Base-by-base conservation (phyloP, 2,797 vertebrate species). In the Sus cebifrons region DNA sequence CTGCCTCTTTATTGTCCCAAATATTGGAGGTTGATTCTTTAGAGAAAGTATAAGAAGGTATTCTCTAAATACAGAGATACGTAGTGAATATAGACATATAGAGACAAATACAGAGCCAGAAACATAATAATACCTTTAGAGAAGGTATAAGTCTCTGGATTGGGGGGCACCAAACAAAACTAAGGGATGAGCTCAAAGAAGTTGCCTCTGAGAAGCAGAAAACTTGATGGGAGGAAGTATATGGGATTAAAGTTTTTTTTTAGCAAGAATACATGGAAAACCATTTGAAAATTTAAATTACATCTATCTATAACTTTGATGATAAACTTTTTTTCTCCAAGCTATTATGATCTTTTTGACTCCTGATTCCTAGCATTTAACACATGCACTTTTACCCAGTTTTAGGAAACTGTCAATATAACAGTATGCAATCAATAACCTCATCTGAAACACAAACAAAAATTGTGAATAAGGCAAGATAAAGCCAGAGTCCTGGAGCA, bases 381-480 rank as follows among this genome's bases (percentile, higher is more conserved):
- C 32, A 93, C 40, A 71, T 56, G 89, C 15, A 12, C 52, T 79
- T 96, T 85, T 58, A 81, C 12, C 4, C 88, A 85, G 18, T 36
- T 96, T 52, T 86, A 44, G 91, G 25, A 94, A 87, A 91, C 44
- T 85, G 56, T 60, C 44, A 94, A 17, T 60, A 23, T 20, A 86
- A 84, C 2, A 52, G 20, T 32, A 84, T 74, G 73, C 36, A 6
- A 83, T 58, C 58, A 62, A 62, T 60, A 8, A 94, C 3, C 27
- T 86, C 75, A 95, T 65, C 7, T 74, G 86, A 86, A 79, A 14
- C 65, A 89, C 44, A 73, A 92, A 94, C 20, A 96, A 88, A 97
- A 89, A 86, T 20, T 40, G 10, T 58, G 54, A 93, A 6, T 58
- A 93, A 84, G 29, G 29, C 25, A 94, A 78, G 56, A 49, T 73